Evolutionary conservation across 2,113 vertebrate genomes (phyloP).

Genomic region (Desmodus rotundus): DNA sequence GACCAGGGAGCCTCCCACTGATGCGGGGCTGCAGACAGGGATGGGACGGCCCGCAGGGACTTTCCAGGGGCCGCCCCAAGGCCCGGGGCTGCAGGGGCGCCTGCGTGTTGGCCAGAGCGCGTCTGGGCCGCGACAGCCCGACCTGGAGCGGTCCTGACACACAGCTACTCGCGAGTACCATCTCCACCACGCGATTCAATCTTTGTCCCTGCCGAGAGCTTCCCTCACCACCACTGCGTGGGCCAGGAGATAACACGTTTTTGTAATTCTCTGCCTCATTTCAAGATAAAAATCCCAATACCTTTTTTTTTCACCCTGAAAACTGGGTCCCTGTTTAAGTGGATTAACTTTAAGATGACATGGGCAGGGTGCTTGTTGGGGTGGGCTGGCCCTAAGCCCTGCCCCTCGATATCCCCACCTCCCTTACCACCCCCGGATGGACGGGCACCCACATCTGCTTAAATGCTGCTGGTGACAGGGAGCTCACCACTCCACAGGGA

Average conservation of each 20-base stretch:
- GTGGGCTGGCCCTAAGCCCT: background rate
- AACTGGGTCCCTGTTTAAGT: background rate
- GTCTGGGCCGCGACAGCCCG: background rate
- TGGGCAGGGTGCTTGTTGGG: rapidly evolving
- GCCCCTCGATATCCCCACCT: rapidly evolving
- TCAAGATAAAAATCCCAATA: background rate
- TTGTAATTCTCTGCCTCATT: background rate
- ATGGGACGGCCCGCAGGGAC: rapidly evolving
- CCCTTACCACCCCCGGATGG: background rate
- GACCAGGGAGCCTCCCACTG: too few species aligned
- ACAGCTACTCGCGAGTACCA: rapidly evolving
- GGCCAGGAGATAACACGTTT: rapidly evolving
- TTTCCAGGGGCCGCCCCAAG: too few species aligned
- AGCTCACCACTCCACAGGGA: background rate
- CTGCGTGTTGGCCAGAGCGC: rapidly evolving
- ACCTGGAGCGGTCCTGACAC: rapidly evolving
- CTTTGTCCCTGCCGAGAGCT: background rate
- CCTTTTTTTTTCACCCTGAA: background rate
- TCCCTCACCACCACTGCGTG: rapidly evolving
- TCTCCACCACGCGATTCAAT: rapidly evolving
- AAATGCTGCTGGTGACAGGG: background rate
- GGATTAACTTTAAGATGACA: background rate
- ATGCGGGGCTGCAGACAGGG: too few species aligned
- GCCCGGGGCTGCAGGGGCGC: rapidly evolving
- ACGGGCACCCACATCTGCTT: background rate